Evolutionary conservation across 1,140 invertebrate genomes (phyloP).

Genomic region (Venustaconcha ellipsiformis): DNA sequence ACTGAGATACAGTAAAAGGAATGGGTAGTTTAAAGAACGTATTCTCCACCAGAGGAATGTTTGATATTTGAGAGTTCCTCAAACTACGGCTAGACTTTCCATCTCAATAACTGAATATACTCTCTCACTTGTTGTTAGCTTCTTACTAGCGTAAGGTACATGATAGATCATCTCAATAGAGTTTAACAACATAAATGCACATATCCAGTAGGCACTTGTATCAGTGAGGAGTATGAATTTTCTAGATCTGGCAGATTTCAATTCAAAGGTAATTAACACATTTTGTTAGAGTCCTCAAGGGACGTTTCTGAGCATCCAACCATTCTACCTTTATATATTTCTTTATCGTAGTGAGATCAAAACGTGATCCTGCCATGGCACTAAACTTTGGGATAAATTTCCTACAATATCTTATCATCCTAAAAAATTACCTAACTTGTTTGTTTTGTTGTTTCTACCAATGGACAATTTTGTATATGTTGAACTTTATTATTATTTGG

Average conservation of each 20-base stretch:
- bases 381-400: conserved; percentile 65
- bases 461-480: background rate
- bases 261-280: conserved; percentile 35
- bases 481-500: conserved; percentile 49
- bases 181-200: conserved; percentile 33
- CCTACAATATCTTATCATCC: conserved; percentile 66
- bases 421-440: conserved; percentile 64
- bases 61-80: conserved; percentile 63
- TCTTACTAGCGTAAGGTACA: conserved; percentile 41
- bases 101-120: conserved; percentile 65
- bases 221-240: conserved; percentile 38
- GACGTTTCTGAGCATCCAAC: conserved; percentile 15
- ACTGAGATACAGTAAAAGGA: conserved; percentile 60
- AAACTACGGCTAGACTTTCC: conserved; percentile 66
- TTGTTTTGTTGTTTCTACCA: background rate
- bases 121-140: conserved; percentile 21
- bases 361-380: conserved; percentile 51
- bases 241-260: conserved; percentile 56
- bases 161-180: conserved; percentile 24
- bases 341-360: conserved; percentile 24
- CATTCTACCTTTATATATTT: conserved; percentile 11
- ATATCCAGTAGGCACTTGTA: conserved; percentile 14
- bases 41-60: conserved; percentile 68
- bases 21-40: conserved; percentile 70
- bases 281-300: conserved; percentile 19